These are phyloP conservation scores for Folsomia manolachei DNA, from an alignment of 2,888 invertebrate genomes.

Conservation along the genomic window DNA sequence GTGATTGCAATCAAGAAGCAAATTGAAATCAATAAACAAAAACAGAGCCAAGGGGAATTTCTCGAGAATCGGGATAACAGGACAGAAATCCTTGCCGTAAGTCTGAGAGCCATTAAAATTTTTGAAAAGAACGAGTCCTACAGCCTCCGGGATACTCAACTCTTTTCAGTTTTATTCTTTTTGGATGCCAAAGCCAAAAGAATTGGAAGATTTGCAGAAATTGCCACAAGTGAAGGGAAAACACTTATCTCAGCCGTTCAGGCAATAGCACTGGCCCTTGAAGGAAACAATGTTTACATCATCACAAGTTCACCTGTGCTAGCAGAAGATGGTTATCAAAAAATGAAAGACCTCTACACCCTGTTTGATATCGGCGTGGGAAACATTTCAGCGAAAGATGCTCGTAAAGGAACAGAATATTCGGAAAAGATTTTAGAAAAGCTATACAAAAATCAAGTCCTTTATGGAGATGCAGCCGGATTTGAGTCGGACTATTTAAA, in stretches of 20 bases:
- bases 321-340: neutral
- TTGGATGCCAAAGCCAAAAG: neutral
- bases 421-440: neutral
- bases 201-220: constrained; percentile 1
- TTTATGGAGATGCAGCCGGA: constrained; percentile 5
- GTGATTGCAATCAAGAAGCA: neutral
- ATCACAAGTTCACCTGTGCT: constrained; percentile 9
- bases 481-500: neutral
- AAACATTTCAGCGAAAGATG: constrained; percentile 6
- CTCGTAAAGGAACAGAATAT: neutral
- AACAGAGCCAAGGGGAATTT: neutral
- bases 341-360: neutral
- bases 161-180: neutral
- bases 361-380: neutral
- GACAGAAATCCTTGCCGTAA: neutral
- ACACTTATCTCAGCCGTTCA: neutral
- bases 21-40: too few species aligned
- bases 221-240: constrained; percentile 16
- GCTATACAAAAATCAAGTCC: constrained; percentile 3
- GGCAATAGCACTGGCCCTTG: neutral
- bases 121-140: neutral
- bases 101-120: neutral
- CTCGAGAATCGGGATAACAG: neutral
- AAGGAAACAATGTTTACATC: neutral
- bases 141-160: constrained; percentile 5